phyloP scores from a whole-genome alignment of 2,113 vertebrate species.

The Dissostichus mawsoni region DNA sequence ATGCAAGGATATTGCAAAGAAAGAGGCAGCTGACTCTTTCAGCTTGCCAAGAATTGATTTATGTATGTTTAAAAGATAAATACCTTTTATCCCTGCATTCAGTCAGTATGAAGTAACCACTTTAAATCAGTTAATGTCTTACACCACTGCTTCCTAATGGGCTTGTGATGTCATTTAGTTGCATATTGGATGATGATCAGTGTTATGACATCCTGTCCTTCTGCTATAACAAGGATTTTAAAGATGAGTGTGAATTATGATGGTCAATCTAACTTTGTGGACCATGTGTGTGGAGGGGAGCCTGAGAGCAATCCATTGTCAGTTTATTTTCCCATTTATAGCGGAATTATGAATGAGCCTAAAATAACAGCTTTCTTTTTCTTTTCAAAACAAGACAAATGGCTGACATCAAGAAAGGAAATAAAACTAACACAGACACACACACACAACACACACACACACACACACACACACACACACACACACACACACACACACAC shows the following conservation, averaged over 20 bases:
- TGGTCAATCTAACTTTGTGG: background rate
- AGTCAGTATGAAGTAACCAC: slow-evolving; percentile 2
- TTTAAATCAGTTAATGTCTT: slow-evolving; percentile 12
- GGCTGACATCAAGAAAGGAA: background rate
- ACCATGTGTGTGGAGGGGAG: background rate
- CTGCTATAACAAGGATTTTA: slow-evolving; percentile 1
- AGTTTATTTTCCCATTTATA: slow-evolving; percentile 20
- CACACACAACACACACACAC: background rate
- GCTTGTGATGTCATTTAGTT: slow-evolving; percentile 17
- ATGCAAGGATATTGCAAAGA: slow-evolving; percentile 51
- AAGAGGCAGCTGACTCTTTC: slow-evolving; percentile 47
- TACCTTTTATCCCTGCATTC: background rate
- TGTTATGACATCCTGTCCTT: slow-evolving; percentile 18
- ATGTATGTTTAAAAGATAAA: slow-evolving; percentile 39
- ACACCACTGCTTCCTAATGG: slow-evolving; percentile 4
- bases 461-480: background rate
- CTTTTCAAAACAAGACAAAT: background rate
- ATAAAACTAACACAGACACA: background rate
- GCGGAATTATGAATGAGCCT: slow-evolving; percentile 20
- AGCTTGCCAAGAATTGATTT: slow-evolving; percentile 58
- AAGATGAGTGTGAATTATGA: slow-evolving; percentile 1
- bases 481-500: background rate
- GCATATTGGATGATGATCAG: slow-evolving; percentile 10
- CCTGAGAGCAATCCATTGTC: slow-evolving; percentile 6
- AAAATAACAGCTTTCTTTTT: background rate